Evolutionary conservation across 1,140 invertebrate species (phyloP).

Genomic region (Phocides pigmalion): DNA sequence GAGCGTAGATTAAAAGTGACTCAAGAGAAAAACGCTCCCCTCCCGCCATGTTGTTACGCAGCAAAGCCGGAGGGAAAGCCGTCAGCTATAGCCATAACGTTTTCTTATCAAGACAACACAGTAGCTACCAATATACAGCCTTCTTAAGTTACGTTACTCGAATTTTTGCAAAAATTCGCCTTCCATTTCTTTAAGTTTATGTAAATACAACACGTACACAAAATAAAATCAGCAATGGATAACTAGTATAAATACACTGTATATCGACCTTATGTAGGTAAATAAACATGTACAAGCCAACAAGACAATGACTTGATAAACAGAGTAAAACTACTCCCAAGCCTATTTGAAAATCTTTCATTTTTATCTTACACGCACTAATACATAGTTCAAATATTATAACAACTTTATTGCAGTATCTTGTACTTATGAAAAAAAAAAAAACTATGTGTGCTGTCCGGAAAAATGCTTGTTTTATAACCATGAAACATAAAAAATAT

Average conservation of each 20-base stretch:
- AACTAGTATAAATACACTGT: neutral
- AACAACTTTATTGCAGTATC: too few species aligned
- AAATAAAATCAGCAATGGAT: neutral
- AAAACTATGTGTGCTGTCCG: too few species aligned
- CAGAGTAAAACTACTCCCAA: neutral
- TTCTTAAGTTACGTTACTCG: constrained; percentile 33
- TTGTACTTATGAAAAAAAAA: too few species aligned
- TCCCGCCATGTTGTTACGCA: constrained; percentile 49
- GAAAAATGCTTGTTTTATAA: too few species aligned
- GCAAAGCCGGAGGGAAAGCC: constrained; percentile 47
- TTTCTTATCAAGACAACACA: constrained; percentile 59
- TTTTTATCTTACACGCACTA: neutral
- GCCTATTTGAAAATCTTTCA: neutral
- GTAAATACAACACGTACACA: neutral
- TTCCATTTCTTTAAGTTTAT: neutral
- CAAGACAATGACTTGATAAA: constrained; percentile 16
- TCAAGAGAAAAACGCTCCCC: constrained; percentile 47
- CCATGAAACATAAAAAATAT: too few species aligned
- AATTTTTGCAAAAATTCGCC: neutral
- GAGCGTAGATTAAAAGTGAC: constrained; percentile 56
- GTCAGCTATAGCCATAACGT: constrained; percentile 52
- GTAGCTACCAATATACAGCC: constrained; percentile 39
- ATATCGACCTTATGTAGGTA: neutral
- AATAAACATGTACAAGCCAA: neutral
- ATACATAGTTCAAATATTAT: too few species aligned